phyloP scores from a whole-genome alignment of 2,113 vertebrate species.

The Dissostichus mawsoni region DNA sequence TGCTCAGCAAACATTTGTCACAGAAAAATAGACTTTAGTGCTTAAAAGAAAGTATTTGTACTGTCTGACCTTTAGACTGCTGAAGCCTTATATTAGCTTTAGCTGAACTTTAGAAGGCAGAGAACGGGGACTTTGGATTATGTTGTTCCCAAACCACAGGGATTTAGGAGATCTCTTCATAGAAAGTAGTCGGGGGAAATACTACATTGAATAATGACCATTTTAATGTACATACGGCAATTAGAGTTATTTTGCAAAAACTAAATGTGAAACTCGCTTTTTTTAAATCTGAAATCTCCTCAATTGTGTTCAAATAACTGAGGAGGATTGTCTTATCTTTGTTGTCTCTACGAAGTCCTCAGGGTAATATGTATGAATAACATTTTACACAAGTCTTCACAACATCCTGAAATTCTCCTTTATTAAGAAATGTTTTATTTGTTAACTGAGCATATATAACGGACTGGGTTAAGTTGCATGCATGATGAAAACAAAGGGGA shows the following conservation, averaged over 20 bases:
- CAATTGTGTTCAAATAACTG: too few species aligned
- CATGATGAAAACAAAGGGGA: constrained; percentile 47
- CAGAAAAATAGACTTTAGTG: background rate
- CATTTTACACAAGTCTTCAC: too few species aligned
- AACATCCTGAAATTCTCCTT: background rate
- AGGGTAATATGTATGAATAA: too few species aligned
- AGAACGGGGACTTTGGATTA: background rate
- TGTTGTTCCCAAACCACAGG: background rate
- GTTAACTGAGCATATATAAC: constrained; percentile 34
- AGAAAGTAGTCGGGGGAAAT: background rate
- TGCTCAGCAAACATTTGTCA: too few species aligned
- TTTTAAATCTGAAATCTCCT: too few species aligned
- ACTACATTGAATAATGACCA: background rate
- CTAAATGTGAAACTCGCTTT: too few species aligned
- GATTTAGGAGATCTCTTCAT: background rate
- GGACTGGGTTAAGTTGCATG: constrained; percentile 43
- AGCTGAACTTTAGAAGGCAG: background rate
- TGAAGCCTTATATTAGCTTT: background rate
- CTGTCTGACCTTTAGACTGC: background rate
- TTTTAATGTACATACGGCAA: too few species aligned
- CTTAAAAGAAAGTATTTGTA: too few species aligned
- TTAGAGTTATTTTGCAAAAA: too few species aligned
- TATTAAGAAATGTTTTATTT: constrained; percentile 61
- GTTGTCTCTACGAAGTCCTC: too few species aligned
- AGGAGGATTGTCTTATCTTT: too few species aligned